Percentiles rank a stretch among this genome's conserved stretches.
Evolutionary conservation across 2,113 vertebrate genomes (phyloP).

Genomic region (Marcusenius ussheri): DNA sequence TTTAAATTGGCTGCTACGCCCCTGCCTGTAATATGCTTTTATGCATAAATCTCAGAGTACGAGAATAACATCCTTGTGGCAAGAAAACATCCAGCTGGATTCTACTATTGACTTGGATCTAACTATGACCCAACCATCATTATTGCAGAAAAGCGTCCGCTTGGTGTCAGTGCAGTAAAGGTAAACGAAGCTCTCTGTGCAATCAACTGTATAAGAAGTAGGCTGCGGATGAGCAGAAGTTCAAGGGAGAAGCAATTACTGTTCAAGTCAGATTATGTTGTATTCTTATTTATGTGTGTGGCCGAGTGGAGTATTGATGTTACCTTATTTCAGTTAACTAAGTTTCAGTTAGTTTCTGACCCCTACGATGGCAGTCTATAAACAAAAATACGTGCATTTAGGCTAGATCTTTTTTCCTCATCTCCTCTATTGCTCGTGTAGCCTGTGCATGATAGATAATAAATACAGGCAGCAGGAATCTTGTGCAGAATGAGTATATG

Average conservation of each 20-base stretch:
- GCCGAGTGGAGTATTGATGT: background rate
- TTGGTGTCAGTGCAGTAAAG: background rate
- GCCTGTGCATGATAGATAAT: background rate
- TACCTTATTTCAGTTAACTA: background rate
- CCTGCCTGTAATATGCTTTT: background rate
- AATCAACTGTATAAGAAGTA: background rate
- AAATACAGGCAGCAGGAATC: background rate
- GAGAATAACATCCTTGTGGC: background rate
- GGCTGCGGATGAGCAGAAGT: background rate
- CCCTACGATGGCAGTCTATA: background rate
- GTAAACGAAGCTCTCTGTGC: background rate
- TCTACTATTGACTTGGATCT: background rate
- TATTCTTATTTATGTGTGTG: background rate
- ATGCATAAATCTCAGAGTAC: background rate
- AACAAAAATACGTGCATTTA: background rate
- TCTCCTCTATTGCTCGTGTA: background rate
- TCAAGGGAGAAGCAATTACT: background rate
- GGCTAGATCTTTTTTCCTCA: background rate
- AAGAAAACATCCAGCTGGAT: background rate
- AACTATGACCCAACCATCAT: background rate
- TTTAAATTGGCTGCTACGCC: too few relatives aligned
- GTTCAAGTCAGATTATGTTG: background rate
- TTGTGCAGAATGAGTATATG: background rate
- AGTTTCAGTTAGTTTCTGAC: background rate
- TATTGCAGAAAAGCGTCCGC: background rate